Conservation (phyloP, 2,113 vertebrate genomes). For the Peromyscus polionotus region DNA sequence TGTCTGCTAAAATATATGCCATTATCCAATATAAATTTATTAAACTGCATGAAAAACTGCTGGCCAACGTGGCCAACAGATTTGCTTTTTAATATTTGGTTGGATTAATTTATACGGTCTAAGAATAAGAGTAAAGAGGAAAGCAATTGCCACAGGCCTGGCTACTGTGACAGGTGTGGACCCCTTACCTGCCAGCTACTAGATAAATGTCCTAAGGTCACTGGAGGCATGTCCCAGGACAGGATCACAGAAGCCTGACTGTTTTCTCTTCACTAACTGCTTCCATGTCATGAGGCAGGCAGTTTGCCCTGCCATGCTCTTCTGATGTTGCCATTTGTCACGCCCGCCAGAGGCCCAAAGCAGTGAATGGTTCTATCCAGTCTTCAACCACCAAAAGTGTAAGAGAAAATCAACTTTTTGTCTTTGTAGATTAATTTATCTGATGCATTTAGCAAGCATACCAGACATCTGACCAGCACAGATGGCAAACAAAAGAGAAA, state of each 20-base stretch:
- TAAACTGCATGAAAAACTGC: not conserved
- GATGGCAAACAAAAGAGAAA: not conserved
- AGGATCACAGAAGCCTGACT: not conserved
- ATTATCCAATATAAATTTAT: not conserved
- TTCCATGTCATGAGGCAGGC: not conserved
- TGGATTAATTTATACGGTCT: not conserved
- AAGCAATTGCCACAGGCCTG: not conserved
- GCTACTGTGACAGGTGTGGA: not conserved
- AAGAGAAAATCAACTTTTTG: not conserved
- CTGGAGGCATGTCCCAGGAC: not conserved
- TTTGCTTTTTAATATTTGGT: not conserved
- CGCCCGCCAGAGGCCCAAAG: not conserved
- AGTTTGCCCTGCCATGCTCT: not conserved
- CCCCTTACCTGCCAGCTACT: no score
- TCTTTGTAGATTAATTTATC: not conserved
- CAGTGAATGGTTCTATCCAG: not conserved
- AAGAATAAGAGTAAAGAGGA: not conserved
- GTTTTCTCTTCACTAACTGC: not conserved
- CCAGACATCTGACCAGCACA: not conserved
- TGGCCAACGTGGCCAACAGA: not conserved
- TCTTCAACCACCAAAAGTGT: not conserved
- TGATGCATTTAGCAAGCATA: no score
- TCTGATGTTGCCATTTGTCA: not conserved
- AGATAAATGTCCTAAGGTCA: not conserved
- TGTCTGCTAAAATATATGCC: not conserved